Evolutionary conservation across 2,797 vertebrate species (phyloP).

Genomic region (Crotalus adamanteus): DNA sequence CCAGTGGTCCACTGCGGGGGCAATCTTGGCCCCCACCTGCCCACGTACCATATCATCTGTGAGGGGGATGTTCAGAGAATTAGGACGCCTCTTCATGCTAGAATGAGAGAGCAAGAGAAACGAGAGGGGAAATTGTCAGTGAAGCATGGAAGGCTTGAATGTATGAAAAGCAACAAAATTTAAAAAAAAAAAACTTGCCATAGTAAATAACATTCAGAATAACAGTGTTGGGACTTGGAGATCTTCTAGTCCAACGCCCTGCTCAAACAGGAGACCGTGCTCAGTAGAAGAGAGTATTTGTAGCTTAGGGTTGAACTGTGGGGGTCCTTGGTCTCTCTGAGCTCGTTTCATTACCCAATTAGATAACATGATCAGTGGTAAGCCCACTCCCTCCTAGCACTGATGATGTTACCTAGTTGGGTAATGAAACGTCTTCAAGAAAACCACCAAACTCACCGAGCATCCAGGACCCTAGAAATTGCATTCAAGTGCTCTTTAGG

Average conservation of each 20-base stretch:
- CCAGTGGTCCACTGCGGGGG: slow-evolving; percentile 91
- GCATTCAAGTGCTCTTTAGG: background rate
- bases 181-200: background rate
- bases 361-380: background rate
- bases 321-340: background rate
- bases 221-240: background rate
- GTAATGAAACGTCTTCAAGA: background rate
- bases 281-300: background rate
- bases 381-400: background rate
- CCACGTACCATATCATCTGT: slow-evolving; percentile 97
- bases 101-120: slow-evolving; percentile 48
- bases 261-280: no score
- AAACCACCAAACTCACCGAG: background rate
- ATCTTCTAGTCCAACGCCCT: background rate
- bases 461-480: background rate
- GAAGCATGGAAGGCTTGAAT: background rate
- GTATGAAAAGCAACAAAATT: background rate
- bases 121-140: background rate
- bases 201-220: background rate
- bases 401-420: background rate
- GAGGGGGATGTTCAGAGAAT: slow-evolving; percentile 91
- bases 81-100: slow-evolving; percentile 95
- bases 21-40: slow-evolving; percentile 89
- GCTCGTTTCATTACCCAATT: background rate
- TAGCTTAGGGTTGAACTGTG: background rate